Conservation (phyloP, 2,797 vertebrate genomes). For the Heteromormyrus szaboi region DNA sequence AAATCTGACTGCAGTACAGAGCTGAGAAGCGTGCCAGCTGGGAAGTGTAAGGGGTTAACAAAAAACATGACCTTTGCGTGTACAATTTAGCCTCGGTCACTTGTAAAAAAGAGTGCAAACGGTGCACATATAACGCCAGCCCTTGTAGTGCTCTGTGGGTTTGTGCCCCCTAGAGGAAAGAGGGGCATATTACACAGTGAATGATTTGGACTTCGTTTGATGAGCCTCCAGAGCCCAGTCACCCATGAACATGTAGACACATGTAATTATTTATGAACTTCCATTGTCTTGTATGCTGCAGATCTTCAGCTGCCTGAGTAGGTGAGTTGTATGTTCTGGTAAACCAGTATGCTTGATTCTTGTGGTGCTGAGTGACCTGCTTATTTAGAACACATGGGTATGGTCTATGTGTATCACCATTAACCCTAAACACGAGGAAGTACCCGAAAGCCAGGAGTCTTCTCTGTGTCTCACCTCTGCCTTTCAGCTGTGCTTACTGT, state of each 20-base stretch:
- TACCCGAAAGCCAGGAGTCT: neutral
- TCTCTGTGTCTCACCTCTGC: neutral
- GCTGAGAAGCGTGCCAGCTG: neutral
- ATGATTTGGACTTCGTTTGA: neutral
- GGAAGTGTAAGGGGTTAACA: neutral
- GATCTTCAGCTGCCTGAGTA: neutral
- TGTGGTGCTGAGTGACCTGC: neutral
- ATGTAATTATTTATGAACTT: neutral
- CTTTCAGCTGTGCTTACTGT: conserved; percentile 41
- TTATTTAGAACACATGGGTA: neutral
- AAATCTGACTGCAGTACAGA: conserved; percentile 49
- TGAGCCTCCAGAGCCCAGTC: neutral
- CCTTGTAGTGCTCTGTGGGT: neutral
- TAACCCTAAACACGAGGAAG: neutral
- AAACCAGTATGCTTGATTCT: neutral
- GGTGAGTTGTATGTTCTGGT: neutral
- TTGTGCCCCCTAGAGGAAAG: neutral
- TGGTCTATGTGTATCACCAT: neutral
- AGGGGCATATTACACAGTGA: neutral
- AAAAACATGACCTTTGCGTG: neutral
- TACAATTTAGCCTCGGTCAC: neutral
- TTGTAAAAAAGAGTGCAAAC: neutral
- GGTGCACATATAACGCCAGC: neutral
- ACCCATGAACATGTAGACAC: neutral
- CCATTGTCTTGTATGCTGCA: neutral